A percentile compares a stretch with the other conserved stretches of the same genome.
phyloP scores from a whole-genome alignment of 2,797 vertebrate genomes.

The Glossophaga mutica region DNA sequence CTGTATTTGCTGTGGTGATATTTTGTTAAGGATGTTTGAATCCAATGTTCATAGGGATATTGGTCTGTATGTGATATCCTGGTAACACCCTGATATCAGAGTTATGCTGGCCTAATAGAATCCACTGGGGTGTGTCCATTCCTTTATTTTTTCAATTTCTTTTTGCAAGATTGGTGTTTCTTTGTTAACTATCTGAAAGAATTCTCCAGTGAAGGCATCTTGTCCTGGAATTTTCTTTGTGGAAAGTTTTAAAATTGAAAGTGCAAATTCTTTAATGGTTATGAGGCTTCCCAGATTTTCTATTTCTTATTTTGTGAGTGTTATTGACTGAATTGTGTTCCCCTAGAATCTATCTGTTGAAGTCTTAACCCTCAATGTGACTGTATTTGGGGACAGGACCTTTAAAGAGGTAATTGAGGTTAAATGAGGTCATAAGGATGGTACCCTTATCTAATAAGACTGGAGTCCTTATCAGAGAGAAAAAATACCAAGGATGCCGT shows the following conservation, averaged over 20 bases:
- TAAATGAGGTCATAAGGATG: not conserved
- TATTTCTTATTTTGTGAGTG: not conserved
- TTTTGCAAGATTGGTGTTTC: not conserved
- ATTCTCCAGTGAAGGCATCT: not conserved
- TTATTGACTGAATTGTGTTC: not conserved
- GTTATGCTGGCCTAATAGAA: not conserved
- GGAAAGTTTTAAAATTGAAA: not conserved
- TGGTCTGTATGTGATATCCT: not conserved
- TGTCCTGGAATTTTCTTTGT: not conserved
- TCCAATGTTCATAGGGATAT: not conserved
- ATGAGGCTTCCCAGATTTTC: not conserved
- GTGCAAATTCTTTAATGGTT: not conserved
- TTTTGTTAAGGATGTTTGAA: not conserved
- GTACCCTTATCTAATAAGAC: not conserved
- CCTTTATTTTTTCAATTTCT: not conserved
- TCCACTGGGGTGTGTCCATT: not conserved
- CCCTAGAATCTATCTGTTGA: not conserved
- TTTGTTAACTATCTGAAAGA: not conserved
- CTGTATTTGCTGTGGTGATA: not conserved
- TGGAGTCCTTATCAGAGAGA: not conserved
- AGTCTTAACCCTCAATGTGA: not conserved
- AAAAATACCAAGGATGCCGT: not conserved
- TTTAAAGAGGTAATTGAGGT: not conserved
- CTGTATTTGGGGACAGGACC: not conserved
- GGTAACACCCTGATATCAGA: not conserved